Percentiles rank a stretch among this genome's conserved stretches.
Evolutionary conservation across 2,888 invertebrate species (phyloP).

Genomic region (Drosophila helvetica): DNA sequence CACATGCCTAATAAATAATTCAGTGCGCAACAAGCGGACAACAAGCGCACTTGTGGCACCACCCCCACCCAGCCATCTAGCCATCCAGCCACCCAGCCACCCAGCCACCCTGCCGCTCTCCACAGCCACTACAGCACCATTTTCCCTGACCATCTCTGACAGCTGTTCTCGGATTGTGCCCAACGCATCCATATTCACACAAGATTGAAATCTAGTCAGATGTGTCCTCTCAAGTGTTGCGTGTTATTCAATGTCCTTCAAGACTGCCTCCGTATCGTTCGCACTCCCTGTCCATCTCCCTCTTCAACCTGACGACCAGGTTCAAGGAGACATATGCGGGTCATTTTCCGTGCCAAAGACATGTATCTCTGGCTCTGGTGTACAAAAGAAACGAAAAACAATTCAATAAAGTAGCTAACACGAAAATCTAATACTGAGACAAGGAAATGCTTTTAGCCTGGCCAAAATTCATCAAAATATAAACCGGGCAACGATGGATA

Average conservation of each 20-base stretch:
- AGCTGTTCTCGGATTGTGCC: conserved; percentile 25
- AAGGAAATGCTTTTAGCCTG: conserved; percentile 72
- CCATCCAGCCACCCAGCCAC: neutral
- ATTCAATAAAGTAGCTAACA: conserved; percentile 58
- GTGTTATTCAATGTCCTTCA: conserved; percentile 60
- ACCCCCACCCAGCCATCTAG: neutral
- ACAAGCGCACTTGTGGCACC: conserved; percentile 65
- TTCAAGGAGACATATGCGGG: conserved; percentile 57
- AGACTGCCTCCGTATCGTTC: conserved; percentile 25
- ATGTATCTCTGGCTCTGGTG: conserved; percentile 11
- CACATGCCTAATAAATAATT: conserved; percentile 79
- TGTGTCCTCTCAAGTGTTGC: conserved; percentile 66
- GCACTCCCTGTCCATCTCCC: neutral
- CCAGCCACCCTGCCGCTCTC: conserved; percentile 1
- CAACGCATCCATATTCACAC: conserved; percentile 54
- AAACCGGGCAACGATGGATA: conserved; percentile 11
- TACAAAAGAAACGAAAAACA: conserved; percentile 48
- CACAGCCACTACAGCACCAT: conserved; percentile 17
- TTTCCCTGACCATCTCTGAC: conserved; percentile 14
- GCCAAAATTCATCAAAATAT: conserved; percentile 39
- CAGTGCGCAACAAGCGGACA: conserved; percentile 77
- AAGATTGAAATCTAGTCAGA: conserved; percentile 73
- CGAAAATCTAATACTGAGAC: conserved; percentile 58
- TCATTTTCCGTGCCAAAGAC: conserved; percentile 56
- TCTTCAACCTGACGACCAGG: neutral